Evolutionary conservation across 30 jellyfish, hydroid and myxozoan genomes (phyloP).

Genomic region (Haliclystus octoradiatus): DNA sequence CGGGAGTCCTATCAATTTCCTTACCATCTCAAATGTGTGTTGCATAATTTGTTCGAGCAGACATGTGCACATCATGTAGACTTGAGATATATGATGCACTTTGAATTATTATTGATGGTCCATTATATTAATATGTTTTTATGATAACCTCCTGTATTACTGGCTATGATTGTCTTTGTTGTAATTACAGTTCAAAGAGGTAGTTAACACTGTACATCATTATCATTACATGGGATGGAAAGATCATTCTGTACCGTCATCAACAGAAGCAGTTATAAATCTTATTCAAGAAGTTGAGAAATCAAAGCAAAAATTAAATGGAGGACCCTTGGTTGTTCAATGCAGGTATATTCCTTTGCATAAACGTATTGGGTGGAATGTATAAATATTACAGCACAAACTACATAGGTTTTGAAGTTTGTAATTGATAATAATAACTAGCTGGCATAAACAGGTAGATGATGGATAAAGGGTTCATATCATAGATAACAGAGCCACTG

Average conservation of each 20-base stretch:
- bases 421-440: background rate
- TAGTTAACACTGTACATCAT: slow-evolving; percentile 16
- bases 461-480: no score
- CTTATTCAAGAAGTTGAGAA: slow-evolving; percentile 19
- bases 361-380: no score
- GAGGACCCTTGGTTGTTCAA: slow-evolving; percentile 44
- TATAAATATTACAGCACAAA: no score
- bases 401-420: no score
- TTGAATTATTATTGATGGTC: no score
- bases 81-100: no score
- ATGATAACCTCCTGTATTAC: background rate
- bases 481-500: no score
- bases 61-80: no score
- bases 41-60: no score
- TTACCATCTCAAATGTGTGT: no score
- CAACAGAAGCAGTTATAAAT: slow-evolving; percentile 1
- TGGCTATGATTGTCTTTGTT: background rate
- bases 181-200: slow-evolving; percentile 19
- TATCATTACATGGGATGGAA: slow-evolving; percentile 20
- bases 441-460: no score
- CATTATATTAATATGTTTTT: no score
- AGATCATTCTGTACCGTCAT: slow-evolving; percentile 20
- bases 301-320: slow-evolving; percentile 16
- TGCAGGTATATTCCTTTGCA: slow-evolving; percentile 26
- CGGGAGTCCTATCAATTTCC: background rate